Evolutionary conservation across 2,113 vertebrate genomes (phyloP).

Genomic region (Tachysurus vachellii): DNA sequence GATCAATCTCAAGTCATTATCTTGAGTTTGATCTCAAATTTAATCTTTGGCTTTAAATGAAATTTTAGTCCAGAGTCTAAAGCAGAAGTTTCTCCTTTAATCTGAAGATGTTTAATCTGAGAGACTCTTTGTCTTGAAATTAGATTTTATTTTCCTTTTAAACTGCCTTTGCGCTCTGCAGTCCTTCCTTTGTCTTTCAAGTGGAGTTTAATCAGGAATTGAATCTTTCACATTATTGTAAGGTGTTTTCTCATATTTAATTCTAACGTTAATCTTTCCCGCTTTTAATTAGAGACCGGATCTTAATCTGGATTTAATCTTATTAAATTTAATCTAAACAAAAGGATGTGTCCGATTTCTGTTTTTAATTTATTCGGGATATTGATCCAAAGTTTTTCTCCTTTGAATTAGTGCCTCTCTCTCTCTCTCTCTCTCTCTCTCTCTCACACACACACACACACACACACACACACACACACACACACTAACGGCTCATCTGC

Average conservation of each 20-base stretch:
- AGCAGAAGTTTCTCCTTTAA: background rate
- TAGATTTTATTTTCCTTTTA: background rate
- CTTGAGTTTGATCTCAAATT: background rate
- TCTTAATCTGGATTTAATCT: background rate
- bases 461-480: background rate
- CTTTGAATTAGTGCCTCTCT: background rate
- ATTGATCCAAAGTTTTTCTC: background rate
- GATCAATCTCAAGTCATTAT: background rate
- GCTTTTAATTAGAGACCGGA: background rate
- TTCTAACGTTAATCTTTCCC: background rate
- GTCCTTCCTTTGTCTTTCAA: background rate
- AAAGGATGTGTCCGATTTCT: background rate
- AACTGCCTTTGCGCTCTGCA: background rate
- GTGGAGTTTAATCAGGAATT: background rate
- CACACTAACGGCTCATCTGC: constrained; percentile 32
- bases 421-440: background rate
- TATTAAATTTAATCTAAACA: background rate
- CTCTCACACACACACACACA: background rate
- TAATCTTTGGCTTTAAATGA: background rate
- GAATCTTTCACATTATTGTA: background rate
- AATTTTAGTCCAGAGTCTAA: background rate
- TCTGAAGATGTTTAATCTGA: background rate
- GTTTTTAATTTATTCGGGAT: background rate
- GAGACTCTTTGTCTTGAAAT: background rate
- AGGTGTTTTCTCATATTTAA: background rate